phyloP scores from a whole-genome alignment of 2,113 vertebrate species.

The Salvator merianae region DNA sequence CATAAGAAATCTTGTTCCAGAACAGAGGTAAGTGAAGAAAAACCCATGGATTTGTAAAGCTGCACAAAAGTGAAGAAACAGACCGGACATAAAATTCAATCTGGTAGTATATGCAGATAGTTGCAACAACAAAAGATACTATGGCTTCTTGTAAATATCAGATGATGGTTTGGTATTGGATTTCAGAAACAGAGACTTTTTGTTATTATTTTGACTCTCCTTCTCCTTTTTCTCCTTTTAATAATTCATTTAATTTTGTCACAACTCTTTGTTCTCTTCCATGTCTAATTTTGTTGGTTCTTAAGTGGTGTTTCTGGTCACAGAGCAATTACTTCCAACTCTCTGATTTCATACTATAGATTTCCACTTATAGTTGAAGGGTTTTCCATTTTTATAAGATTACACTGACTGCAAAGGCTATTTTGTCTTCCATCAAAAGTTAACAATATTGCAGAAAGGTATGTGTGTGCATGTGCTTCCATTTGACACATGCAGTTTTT shows the following conservation, averaged over 20 bases:
- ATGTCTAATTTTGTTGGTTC: background rate
- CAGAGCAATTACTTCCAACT: background rate
- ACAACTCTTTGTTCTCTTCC: background rate
- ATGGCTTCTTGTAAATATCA: background rate
- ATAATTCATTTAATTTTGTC: background rate
- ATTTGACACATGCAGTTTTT: background rate
- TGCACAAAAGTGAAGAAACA: background rate
- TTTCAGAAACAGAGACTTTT: background rate
- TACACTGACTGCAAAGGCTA: background rate
- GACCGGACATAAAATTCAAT: background rate
- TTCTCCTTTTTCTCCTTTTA: background rate
- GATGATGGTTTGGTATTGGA: background rate
- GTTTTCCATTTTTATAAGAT: background rate
- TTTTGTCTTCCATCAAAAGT: background rate
- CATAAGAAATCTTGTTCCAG: too few relatives aligned
- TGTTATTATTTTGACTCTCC: background rate
- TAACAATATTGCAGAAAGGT: background rate
- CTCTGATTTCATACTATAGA: background rate
- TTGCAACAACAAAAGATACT: background rate
- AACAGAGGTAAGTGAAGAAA: too few relatives aligned
- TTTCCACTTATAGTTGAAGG: background rate
- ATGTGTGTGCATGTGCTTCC: too few relatives aligned
- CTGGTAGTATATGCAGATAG: background rate
- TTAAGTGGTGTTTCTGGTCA: background rate
- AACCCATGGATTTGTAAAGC: background rate